Evolutionary conservation across 2,797 vertebrate species (phyloP), one percentile per base, ranked within the genome.

Genomic region (Erpetoichthys calabaricus): DNA sequence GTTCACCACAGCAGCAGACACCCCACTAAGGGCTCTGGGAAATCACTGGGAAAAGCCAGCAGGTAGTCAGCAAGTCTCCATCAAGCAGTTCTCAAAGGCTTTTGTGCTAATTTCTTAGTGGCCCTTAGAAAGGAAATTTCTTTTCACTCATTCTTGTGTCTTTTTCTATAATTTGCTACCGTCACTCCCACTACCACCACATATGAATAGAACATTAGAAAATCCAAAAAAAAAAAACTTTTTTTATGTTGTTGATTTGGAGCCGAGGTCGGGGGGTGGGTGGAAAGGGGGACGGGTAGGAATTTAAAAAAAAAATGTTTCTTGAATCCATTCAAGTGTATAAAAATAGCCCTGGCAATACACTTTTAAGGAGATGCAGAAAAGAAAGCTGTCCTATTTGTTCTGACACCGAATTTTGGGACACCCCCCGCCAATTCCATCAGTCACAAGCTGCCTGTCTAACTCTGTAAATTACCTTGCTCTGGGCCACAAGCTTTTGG

Each of bases 401-500:
- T 49, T 49, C 47, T 49, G n/a, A n/a, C 7, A n/a, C 7, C 47
- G n/a, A n/a, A 7, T 49, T 7, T 49, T 49, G 47, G 7, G 47
- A 49, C 61, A 65, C 49, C 5, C 53, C 49, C 47, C 47, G 45
- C 56, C 45, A 43, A 8, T 78, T 77, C 76, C 72, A 74, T 70
- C 74, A 65, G 71, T 70, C 72, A 75, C 75, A 82, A 77, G 57
- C 77, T 70, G 72, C 63, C 75, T 76, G 78, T 83, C 81, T 81
- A 77, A 75, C 75, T 74, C 64, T 69, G 62, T 55, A 60, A 56
- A 67, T 68, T 73, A 72, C 75, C 74, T 77, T 68, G 67, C 74
- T 68, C 77, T 49, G 69, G 59, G 72, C 70, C 71, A 71, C 80
- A 79, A 79, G 73, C 77, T 74, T 68, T 65, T 69, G 6, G 5